Base-by-base conservation (phyloP, 2,113 vertebrate species). In the Vulpes ferrilata region DNA sequence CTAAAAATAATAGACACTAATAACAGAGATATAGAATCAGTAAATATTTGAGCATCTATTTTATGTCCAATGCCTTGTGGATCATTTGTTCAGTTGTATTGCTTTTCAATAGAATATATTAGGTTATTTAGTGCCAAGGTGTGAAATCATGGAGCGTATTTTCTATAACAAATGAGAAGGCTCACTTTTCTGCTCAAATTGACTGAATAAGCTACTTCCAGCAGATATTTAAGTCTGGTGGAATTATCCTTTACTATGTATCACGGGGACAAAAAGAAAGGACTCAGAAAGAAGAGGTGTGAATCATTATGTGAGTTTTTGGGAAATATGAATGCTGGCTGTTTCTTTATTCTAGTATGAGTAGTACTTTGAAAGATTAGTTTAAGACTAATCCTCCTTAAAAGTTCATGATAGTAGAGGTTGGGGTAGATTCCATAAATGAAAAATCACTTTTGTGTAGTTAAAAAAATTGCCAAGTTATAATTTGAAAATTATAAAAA, bases 301-400 rank as follows among this genome's bases (percentile, higher is more conserved):
- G 22, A 92, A 5, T 90, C 43, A 60, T 43, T 80, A 23, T 88
- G 74, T 90, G 48, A 96, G 60, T 55, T 84, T 85, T 71, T 27
- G 80, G 59, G 55, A 93, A 91, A 38, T 67, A 20, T 43, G 53
- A 85, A 62, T n/a, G 1, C 22, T 92, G 19, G 19, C 2, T 85
- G 62, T 71, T 94, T 95, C 43, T 82, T 91, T 92, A 87, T 89
- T 92, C 30, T 69, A 90, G 35, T 71, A 43, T n/a, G 51, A 90
- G 8, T 38, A 87, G 16, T 90, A 22, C 38, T 97, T 95, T 74
- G 55, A 97, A 96, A 96, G 69, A 96, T 79, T 96, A 81, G 91
- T 87, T 85, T 67, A 85, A 92, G 57, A 95, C 35, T 88, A 85
- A 89, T 91, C 15, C 11, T 85, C n/a, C 82, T 55, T 16, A 81